phyloP scores from a whole-genome alignment of 1,140 invertebrate species.

The Idris sp. region DNA sequence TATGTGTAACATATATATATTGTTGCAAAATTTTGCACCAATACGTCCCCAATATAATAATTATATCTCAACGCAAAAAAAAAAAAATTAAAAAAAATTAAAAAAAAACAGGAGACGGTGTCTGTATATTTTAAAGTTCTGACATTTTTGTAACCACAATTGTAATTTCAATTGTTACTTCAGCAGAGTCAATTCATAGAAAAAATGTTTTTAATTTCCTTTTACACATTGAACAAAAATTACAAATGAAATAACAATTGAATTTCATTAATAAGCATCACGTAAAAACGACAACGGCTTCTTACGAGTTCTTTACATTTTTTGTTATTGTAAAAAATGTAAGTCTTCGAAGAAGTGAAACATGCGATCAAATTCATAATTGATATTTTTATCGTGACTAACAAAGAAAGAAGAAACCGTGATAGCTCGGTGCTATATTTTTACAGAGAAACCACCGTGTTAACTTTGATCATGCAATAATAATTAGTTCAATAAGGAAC shows the following conservation, averaged over 20 bases:
- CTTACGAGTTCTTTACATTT: conserved; percentile 32
- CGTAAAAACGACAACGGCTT: conserved; percentile 8
- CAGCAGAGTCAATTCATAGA: conserved; percentile 21
- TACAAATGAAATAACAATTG: conserved; percentile 41
- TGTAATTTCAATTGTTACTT: conserved; percentile 29
- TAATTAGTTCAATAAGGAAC: conserved; percentile 69
- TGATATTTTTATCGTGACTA: conserved; percentile 37
- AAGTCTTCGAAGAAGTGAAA: not conserved
- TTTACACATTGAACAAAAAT: not conserved
- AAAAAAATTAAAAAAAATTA: not conserved
- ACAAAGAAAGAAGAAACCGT: not conserved
- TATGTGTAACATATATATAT: conserved; percentile 45
- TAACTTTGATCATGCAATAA: conserved; percentile 25
- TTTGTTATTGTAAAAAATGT: conserved; percentile 14
- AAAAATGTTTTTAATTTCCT: conserved; percentile 5
- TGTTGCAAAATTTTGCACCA: conserved; percentile 25
- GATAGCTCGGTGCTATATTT: conserved; percentile 45
- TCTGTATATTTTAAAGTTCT: conserved; percentile 27
- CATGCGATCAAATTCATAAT: not conserved
- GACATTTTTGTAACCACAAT: conserved; percentile 11
- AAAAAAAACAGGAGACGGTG: conserved; percentile 3
- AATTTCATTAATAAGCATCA: conserved; percentile 59
- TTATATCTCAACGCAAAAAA: conserved; percentile 11
- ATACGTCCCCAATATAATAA: conserved; percentile 19
- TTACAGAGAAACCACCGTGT: conserved; percentile 33